Base-by-base conservation (phyloP, 2,888 invertebrate genomes). In the Cephus pygmeus region DNA sequence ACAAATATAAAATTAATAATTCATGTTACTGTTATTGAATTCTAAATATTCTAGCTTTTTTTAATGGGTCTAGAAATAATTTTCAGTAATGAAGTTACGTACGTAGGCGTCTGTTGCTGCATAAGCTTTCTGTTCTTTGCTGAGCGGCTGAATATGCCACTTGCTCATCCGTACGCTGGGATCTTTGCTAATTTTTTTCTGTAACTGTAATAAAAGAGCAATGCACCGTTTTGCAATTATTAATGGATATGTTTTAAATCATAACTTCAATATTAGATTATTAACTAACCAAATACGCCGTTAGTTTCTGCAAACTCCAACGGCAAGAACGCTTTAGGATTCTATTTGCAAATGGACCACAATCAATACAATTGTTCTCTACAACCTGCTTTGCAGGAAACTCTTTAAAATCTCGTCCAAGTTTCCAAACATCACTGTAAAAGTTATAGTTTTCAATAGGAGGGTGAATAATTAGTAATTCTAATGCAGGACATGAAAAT, bases 51-150 rank as follows among this genome's bases (percentile, higher is more conserved):
- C 15, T 73, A n/a, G 23, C n/a, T 56, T 36, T 69, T 75, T 34
- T 69, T 73, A 11, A 69, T 30, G 12, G 12, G 12, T n/a, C 30
- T 75, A 40, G 30, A 74, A 76, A 73, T 23, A 56, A 9, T 56
- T 23, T 56, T 56, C 23, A 56, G 9, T 9, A 23, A 56, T 23
- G 56, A 23, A 56, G 1, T 56, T 69, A 90, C 93, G 92, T 90
- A 95, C 95, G 90, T 94, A 95, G 84, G 94, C 94, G 91, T 95
- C 95, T 73, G 94, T 94, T 11, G 95, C 94, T 35, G 95, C 95
- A 89, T 95, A 95, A 80, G 89, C 87, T 86, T 92, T 90, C 87
- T 95, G 95, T 34, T 91, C 91, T 80, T 92, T 86, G 79, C 91
- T 92, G 74, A 94, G 90, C 12, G 94, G 94, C 73, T 93, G 90